Evolutionary conservation across 2,797 vertebrate genomes (phyloP).

Genomic region (Lateolabrax maculatus): DNA sequence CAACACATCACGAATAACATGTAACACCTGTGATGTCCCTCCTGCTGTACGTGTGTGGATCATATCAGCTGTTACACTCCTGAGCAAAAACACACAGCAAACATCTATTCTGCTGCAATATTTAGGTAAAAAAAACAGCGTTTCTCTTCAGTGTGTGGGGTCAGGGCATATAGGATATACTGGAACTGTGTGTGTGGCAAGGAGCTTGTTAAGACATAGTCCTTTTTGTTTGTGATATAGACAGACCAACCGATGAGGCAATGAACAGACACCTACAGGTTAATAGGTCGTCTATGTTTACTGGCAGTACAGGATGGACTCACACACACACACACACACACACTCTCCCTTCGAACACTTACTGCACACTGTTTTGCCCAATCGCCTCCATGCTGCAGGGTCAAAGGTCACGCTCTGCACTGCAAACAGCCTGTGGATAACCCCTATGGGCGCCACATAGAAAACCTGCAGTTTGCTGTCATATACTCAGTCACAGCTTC

Average conservation of each 20-base stretch:
- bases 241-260: not conserved
- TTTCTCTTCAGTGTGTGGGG: not conserved
- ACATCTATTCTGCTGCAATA: not conserved
- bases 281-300: constrained; percentile 13
- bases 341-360: not conserved
- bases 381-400: constrained; percentile 10
- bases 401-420: constrained; percentile 19
- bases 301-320: not conserved
- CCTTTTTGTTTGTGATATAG: not conserved
- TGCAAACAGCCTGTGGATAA: constrained; percentile 26
- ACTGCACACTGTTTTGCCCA: not conserved
- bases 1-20: not conserved
- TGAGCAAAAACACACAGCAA: not conserved
- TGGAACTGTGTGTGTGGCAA: not conserved
- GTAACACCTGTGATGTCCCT: too few species aligned
- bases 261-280: constrained; percentile 19
- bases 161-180: not conserved
- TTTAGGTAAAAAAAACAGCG: not conserved
- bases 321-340: constrained; percentile 8
- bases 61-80: too few species aligned
- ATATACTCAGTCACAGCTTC: not conserved
- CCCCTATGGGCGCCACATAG: not conserved
- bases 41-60: too few species aligned
- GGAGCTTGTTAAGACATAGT: too few species aligned
- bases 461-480: constrained; percentile 6